phyloP scores from a whole-genome alignment of 2,888 invertebrate species.

The Cerceris ruficornis region DNA sequence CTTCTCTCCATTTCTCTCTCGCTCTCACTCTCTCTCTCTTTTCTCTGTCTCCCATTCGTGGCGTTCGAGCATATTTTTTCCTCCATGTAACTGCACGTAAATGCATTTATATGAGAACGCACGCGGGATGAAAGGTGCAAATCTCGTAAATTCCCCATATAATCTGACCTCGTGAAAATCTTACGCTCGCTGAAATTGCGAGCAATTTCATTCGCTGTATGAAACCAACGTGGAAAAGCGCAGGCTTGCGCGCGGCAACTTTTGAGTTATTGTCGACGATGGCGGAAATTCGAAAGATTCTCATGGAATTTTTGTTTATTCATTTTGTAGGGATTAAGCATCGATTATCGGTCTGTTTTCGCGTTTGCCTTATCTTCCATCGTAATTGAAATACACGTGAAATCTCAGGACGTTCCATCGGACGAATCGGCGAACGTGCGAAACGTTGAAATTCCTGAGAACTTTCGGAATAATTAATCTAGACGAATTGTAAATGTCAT shows the following conservation, averaged over 20 bases:
- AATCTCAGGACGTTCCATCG: not conserved
- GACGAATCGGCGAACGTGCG: slow-evolving; percentile 32
- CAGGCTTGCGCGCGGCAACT: too few relatives aligned
- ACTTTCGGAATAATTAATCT: slow-evolving; percentile 63
- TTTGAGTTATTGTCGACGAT: too few relatives aligned
- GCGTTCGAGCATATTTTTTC: too few relatives aligned
- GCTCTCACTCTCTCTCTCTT: not conserved
- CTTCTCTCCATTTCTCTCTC: not conserved
- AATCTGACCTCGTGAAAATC: not conserved
- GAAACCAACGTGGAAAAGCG: not conserved
- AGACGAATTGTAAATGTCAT: slow-evolving; percentile 66
- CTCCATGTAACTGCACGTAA: not conserved
- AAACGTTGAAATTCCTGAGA: slow-evolving; percentile 55
- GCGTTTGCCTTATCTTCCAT: too few relatives aligned
- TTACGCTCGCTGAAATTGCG: not conserved
- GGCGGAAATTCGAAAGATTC: too few relatives aligned
- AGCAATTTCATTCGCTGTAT: not conserved
- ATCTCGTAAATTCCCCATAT: not conserved
- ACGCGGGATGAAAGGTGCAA: not conserved
- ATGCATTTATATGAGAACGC: not conserved
- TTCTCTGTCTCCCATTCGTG: too few relatives aligned
- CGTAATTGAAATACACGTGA: too few relatives aligned
- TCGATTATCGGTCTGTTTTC: too few relatives aligned
- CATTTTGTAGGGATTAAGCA: too few relatives aligned
- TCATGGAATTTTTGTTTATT: too few relatives aligned